Percentiles rank a stretch among this genome's conserved stretches.
phyloP scores from a whole-genome alignment of 2,888 invertebrate species.

The Schizaphis graminum region DNA sequence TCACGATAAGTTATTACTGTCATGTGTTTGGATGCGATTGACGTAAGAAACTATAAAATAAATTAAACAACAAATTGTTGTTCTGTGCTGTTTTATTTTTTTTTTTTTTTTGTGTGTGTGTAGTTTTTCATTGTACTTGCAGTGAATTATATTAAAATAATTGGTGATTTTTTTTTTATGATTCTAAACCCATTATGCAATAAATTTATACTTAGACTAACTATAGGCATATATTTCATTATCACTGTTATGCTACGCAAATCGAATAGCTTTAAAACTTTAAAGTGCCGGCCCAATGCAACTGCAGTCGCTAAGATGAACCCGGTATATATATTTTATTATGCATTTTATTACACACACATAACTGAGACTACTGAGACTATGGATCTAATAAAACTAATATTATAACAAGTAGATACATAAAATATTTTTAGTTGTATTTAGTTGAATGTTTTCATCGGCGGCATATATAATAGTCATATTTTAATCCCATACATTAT shows the following conservation, averaged over 20 bases:
- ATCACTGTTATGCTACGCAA: background rate
- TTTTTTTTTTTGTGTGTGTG: no score
- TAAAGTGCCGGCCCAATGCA: background rate
- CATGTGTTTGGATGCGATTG: background rate
- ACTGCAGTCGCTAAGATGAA: background rate
- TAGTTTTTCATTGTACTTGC: constrained; percentile 32
- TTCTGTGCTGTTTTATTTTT: background rate
- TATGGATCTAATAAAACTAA: background rate
- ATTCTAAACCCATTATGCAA: constrained; percentile 22
- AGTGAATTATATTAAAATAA: constrained; percentile 23
- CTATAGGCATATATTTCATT: background rate
- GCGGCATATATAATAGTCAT: background rate
- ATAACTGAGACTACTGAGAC: background rate
- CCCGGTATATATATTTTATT: constrained; percentile 1
- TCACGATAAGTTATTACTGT: constrained; percentile 39
- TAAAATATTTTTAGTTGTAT: background rate
- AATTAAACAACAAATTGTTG: constrained; percentile 37
- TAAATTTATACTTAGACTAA: background rate
- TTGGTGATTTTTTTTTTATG: constrained; percentile 30
- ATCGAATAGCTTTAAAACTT: background rate
- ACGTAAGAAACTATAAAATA: constrained; percentile 46
- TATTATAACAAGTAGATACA: background rate
- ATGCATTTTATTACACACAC: background rate
- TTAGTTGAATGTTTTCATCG: background rate
- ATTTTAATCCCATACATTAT: background rate